Evolutionary conservation across 1,140 invertebrate genomes (phyloP), one percentile per base, ranked within the genome.

Genomic region (Bombus impatiens): DNA sequence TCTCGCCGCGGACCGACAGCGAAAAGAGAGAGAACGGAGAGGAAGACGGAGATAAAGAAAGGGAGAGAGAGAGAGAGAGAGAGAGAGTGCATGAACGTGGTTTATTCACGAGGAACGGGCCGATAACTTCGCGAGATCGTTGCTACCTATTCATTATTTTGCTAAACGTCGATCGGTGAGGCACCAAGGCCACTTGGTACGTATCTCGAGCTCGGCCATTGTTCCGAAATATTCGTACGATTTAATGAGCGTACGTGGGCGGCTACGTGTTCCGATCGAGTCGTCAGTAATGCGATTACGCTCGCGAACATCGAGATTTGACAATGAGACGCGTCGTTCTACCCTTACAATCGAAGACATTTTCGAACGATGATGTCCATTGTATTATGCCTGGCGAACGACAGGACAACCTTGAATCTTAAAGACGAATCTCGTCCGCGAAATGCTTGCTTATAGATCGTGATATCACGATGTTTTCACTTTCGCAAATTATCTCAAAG

Each of bases 91-190:
- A 84, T 72, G 86, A 65, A 84, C 87, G 78, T 40, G 86, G 86
- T 68, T 90, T 90, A 90, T 90, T 88, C 86, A 88, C 82, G 72
- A 90, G 86, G 82, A 88, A 90, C 78, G 89, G 68, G 59, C 81
- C 88, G 91, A 90, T 92, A 92, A 89, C 87, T 92, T 57, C 78
- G 76, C 84, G 84, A 83, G 88, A 92, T 87, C 86, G 79, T 82
- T 88, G 90, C 92, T 93, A 92, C 90, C 93, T 93, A 92, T 92
- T 92, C 91, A 92, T 94, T 93, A 93, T 93, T 92, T 89, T 82
- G 86, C 87, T 89, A 90, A 93, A 91, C 92, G 92, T 90, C 88
- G 87, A 90, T 92, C 90, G 85, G 53, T 84, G 86, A 93, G 91
- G 91, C 91, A 85, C 80, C 88, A 91, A 93, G 90, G 91, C 91